Percentiles rank a stretch among this genome's conserved stretches.
Evolutionary conservation across 2,113 vertebrate species (phyloP).

Genomic region (Paramisgurnus dabryanus): DNA sequence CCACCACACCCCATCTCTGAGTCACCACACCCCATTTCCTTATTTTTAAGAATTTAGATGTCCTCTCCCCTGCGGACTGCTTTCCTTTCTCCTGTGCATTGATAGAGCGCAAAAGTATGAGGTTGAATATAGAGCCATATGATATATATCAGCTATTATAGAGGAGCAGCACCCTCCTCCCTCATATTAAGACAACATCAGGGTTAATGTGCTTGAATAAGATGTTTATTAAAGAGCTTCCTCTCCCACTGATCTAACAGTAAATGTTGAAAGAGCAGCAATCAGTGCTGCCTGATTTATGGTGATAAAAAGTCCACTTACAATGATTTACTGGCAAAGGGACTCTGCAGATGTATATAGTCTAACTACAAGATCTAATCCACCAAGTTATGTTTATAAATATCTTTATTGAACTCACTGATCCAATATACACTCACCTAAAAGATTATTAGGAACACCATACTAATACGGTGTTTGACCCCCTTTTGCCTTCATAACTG

Average conservation of each 20-base stretch:
- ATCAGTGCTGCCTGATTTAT: conserved; percentile 23
- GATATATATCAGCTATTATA: conserved; percentile 58
- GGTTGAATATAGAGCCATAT: conserved; percentile 52
- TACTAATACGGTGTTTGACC: no score
- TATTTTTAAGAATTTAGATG: no score
- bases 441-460: no score
- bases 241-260: conserved; percentile 17
- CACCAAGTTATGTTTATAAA: neutral
- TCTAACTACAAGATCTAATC: neutral
- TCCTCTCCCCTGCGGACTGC: no score
- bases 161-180: conserved; percentile 44
- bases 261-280: conserved; percentile 34
- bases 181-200: conserved; percentile 21
- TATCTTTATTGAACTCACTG: neutral
- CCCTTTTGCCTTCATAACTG: no score
- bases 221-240: conserved; percentile 44
- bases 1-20: neutral
- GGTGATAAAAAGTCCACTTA: neutral
- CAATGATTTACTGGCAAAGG: neutral
- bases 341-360: neutral
- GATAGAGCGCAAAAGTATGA: conserved; percentile 58
- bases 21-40: neutral
- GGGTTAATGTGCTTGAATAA: conserved; percentile 37
- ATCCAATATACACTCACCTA: neutral
- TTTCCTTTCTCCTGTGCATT: conserved; percentile 41